phyloP scores from a whole-genome alignment of 1,140 invertebrate species.

The Ylistrum balloti region DNA sequence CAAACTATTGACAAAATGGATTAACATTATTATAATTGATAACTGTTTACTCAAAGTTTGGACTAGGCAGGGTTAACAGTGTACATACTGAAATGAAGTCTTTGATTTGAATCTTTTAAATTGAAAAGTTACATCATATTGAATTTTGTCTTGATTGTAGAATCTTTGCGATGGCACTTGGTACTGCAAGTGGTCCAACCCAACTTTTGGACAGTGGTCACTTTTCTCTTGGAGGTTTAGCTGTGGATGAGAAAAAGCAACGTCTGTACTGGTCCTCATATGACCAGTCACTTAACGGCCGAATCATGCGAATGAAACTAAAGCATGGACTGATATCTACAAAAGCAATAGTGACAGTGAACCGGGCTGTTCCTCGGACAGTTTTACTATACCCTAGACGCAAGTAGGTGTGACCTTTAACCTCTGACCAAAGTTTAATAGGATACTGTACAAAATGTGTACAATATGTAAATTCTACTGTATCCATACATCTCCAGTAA shows the following conservation, averaged over 20 bases:
- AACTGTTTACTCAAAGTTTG: no score
- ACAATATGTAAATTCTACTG: no score
- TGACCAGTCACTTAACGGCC: neutral
- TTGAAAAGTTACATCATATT: no score
- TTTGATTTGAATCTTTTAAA: no score
- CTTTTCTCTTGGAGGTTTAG: constrained; percentile 17
- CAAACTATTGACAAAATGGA: no score
- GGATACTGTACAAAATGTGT: no score
- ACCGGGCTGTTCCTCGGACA: constrained; percentile 28
- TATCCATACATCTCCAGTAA: no score
- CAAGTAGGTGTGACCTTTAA: neutral
- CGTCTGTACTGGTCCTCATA: constrained; percentile 43
- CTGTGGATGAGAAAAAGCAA: neutral
- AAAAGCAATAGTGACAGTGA: neutral
- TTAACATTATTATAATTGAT: no score
- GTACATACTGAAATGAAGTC: no score
- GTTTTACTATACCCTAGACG: neutral
- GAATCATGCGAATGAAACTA: neutral
- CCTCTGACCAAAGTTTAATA: no score
- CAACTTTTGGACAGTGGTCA: neutral
- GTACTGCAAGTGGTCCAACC: neutral
- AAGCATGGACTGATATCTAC: neutral
- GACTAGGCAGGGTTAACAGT: no score
- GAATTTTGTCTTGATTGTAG: neutral
- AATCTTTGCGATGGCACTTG: neutral